A percentile compares a stretch with the other conserved stretches of the same genome.
These are phyloP conservation scores for Gulo gulo DNA, from an alignment of 2,113 vertebrate genomes.

Conservation along the genomic window DNA sequence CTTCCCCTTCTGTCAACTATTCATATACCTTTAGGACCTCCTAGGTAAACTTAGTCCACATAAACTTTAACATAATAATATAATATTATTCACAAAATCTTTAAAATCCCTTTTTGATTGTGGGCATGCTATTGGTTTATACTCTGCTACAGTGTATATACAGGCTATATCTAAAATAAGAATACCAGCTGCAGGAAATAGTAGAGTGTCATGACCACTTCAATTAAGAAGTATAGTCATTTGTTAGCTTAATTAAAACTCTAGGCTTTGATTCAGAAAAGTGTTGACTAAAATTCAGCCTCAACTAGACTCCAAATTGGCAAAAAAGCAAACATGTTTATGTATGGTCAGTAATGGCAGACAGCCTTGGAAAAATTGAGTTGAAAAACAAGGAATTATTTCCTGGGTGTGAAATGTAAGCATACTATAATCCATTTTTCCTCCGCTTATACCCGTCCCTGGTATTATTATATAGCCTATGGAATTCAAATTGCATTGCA, in stretches of 20 bases:
- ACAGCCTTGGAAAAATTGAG: background rate
- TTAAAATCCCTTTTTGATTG: background rate
- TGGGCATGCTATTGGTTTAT: background rate
- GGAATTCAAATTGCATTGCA: slow-evolving; percentile 29
- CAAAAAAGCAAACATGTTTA: background rate
- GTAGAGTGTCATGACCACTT: background rate
- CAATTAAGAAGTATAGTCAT: background rate
- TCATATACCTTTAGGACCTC: background rate
- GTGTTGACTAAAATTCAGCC: background rate
- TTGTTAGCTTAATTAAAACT: slow-evolving; percentile 47
- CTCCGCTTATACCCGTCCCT: background rate
- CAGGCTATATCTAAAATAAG: background rate
- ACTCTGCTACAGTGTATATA: background rate
- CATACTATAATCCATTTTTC: background rate
- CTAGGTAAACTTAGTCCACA: background rate
- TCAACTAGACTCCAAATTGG: background rate
- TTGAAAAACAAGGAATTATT: slow-evolving; percentile 17
- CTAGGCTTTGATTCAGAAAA: slow-evolving; percentile 16
- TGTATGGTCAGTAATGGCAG: background rate
- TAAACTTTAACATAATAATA: background rate
- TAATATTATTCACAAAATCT: background rate
- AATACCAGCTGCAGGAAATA: background rate
- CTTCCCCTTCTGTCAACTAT: background rate
- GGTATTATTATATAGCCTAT: background rate
- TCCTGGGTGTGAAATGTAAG: background rate